These are phyloP conservation scores for Hippocampus guttulatus DNA, from an alignment of 2,113 vertebrate genomes.

Conservation along the genomic window DNA sequence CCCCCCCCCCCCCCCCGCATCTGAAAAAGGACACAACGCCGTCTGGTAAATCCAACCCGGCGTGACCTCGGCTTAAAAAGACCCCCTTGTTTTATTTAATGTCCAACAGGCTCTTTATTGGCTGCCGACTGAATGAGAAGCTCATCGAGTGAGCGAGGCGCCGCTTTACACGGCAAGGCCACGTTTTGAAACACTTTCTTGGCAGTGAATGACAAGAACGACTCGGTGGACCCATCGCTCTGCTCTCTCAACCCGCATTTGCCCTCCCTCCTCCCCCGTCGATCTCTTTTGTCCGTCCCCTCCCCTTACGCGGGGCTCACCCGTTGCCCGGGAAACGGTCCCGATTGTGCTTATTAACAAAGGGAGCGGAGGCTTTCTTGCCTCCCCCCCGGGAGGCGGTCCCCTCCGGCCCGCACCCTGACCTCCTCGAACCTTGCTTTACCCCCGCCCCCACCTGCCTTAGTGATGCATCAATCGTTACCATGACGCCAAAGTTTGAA, in stretches of 20 bases:
- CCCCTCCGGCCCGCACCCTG: conserved; percentile 67
- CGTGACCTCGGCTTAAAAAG: conserved; percentile 56
- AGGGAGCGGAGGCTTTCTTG: conserved; percentile 64
- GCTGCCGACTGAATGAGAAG: conserved; percentile 52
- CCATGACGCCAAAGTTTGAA: conserved; percentile 65
- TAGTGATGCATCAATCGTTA: conserved; percentile 64
- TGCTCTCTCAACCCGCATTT: conserved; percentile 16
- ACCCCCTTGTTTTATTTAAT: conserved; percentile 68
- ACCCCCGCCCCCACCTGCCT: conserved; percentile 36
- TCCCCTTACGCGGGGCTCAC: conserved; percentile 58
- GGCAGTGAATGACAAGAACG: conserved; percentile 49
- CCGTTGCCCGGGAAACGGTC: conserved; percentile 74
- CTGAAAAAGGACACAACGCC: conserved; percentile 30
- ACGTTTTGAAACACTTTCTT: conserved; percentile 47
- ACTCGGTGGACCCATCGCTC: conserved; percentile 44
- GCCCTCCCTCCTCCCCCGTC: background rate
- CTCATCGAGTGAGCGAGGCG: conserved; percentile 37
- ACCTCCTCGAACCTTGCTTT: conserved; percentile 63
- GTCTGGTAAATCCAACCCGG: conserved; percentile 58
- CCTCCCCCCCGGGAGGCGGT: conserved; percentile 72
- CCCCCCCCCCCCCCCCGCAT: conserved; percentile 6
- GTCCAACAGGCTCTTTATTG: conserved; percentile 70
- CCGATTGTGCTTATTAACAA: conserved; percentile 76
- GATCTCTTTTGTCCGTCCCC: conserved; percentile 55
- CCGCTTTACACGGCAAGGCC: conserved; percentile 35